Evolutionary conservation across 2,113 vertebrate genomes (phyloP).

Genomic region (Oxyruncus cristatus): DNA sequence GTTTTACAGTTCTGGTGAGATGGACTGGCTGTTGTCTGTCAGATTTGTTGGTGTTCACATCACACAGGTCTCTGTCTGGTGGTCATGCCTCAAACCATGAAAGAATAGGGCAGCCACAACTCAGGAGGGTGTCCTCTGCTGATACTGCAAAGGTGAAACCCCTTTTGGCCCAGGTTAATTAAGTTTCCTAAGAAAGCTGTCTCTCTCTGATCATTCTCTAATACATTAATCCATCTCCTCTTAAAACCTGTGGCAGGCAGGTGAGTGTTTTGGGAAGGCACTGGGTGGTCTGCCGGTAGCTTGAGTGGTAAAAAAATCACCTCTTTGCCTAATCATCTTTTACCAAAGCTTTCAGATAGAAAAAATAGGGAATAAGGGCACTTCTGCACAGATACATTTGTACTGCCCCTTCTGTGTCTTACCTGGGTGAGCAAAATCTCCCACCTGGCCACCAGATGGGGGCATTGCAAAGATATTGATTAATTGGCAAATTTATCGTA

Average conservation of each 20-base stretch:
- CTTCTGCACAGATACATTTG: background rate
- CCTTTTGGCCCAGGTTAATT: background rate
- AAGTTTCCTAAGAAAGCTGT: background rate
- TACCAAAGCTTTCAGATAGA: background rate
- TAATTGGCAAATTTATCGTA: background rate
- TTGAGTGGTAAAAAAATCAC: background rate
- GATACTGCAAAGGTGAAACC: background rate
- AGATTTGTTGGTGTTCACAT: background rate
- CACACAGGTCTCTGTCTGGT: rapidly evolving
- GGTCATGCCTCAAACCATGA: background rate
- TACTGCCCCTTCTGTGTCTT: background rate
- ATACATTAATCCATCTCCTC: background rate
- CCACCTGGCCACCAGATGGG: slow-evolving; percentile 55
- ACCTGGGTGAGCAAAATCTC: background rate
- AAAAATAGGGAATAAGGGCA: background rate
- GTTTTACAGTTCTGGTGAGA: background rate
- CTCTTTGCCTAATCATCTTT: background rate
- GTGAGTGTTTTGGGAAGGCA: background rate
- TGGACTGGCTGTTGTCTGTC: background rate
- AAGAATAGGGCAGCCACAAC: rapidly evolving
- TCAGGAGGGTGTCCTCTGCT: rapidly evolving
- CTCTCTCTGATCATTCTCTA: background rate
- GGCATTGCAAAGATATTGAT: slow-evolving; percentile 37
- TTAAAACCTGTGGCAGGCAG: background rate
- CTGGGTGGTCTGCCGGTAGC: background rate